Conservation (phyloP, 2,888 invertebrate genomes). For the Alcis repandata region DNA sequence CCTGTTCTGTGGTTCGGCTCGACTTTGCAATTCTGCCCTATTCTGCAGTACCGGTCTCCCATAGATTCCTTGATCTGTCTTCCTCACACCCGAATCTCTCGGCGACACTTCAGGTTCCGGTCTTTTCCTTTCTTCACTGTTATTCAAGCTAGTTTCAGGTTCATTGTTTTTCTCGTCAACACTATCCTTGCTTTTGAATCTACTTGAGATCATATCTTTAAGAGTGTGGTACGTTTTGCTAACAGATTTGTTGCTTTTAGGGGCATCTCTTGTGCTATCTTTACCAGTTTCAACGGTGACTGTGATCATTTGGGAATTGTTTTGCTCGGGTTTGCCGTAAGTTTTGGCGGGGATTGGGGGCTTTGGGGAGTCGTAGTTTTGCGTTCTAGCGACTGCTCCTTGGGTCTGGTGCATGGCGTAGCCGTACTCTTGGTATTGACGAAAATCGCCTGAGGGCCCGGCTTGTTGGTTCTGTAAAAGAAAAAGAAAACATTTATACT, state of each 20-base stretch:
- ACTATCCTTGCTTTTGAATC: conserved; percentile 89
- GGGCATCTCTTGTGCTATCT: conserved; percentile 85
- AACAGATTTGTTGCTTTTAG: conserved; percentile 88
- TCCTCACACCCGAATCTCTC: conserved; percentile 79
- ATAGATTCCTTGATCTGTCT: conserved; percentile 87
- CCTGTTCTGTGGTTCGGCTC: conserved; percentile 63
- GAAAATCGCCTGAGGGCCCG: conserved; percentile 81
- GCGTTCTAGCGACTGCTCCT: conserved; percentile 72
- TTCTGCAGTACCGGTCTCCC: conserved; percentile 86
- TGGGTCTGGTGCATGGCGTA: conserved; percentile 80
- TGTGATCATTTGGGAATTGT: conserved; percentile 83
- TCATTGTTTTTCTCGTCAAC: conserved; percentile 85
- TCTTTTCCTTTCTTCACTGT: conserved; percentile 87
- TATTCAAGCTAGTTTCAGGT: conserved; percentile 86
- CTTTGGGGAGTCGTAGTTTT: conserved; percentile 79
- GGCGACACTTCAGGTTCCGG: conserved; percentile 76
- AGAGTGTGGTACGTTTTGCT: conserved; percentile 93
- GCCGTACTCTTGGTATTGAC: conserved; percentile 85
- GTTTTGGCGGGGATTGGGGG: conserved; percentile 84
- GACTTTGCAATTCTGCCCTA: conserved; percentile 69
- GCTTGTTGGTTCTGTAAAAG: conserved; percentile 81
- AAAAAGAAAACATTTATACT: neutral
- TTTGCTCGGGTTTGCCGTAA: conserved; percentile 75
- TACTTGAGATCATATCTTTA: conserved; percentile 93
- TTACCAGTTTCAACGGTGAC: conserved; percentile 88